Evolutionary conservation across 2,888 invertebrate species (phyloP), one percentile per base, ranked within the genome.

Genomic region (Orthosia gracilis): DNA sequence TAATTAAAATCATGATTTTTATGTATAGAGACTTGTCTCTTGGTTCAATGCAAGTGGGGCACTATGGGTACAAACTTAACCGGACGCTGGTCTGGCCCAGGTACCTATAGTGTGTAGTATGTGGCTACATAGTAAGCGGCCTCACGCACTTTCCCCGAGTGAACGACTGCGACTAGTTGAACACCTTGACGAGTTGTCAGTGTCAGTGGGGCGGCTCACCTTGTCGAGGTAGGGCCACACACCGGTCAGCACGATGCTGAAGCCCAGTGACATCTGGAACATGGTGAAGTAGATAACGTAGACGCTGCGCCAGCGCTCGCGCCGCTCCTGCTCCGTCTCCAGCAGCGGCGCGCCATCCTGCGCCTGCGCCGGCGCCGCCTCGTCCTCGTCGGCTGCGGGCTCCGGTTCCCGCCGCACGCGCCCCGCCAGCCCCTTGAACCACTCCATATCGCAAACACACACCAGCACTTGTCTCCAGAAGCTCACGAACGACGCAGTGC

Each of bases 201-300:
- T 73, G n/a, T 55, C 26, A 23, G n/a, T 40, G 17, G 49, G 15
- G 21, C 40, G 5, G 52, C 80, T 92, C 95, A 98, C 98, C 97
- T 98, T 98, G 91, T 98, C 97, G 74, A 99, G 97, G 92, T 98
- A 99, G 3, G 98, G 98, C 98, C 98, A 99, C 63, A 98, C 98
- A 72, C 98, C 98, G 0, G 98, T 98, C 61, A 99, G 96, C 85
- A 98, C 98, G 85, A 98, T 98, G 92, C 98, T 98, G 94, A 98
- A 98, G 45, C 98, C 98, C 66, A 99, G 96, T 0, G 98, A 98
- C 97, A 98, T 98, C 84, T 98, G 97, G 95, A 99, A 98, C 98
- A 98, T 98, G 71, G 98, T 98, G 93, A 98, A 98, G 94, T 98
- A 98, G 89, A 98, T 98, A 59, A 98, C 97, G 89, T 98, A 97